Conservation (phyloP, 1,140 invertebrate species). For the Euglossa dilemma region DNA sequence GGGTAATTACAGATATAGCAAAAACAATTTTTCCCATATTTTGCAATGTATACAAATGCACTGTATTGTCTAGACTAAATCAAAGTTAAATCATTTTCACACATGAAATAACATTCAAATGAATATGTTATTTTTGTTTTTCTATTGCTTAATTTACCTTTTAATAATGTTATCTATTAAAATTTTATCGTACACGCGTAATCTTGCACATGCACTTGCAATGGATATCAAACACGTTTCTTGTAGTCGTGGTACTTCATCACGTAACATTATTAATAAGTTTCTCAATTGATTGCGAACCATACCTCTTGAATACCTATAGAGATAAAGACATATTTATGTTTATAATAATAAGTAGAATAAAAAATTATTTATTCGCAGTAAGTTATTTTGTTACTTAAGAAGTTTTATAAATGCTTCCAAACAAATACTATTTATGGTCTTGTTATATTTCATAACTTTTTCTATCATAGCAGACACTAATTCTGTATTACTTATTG, state of each 20-base stretch:
- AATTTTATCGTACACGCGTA: slow-evolving; percentile 77
- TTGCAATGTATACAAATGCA: slow-evolving; percentile 82
- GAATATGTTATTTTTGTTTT: not conserved
- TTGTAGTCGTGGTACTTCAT: slow-evolving; percentile 69
- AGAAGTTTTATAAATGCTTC: slow-evolving; percentile 83
- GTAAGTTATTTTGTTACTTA: slow-evolving; percentile 60
- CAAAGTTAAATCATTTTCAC: slow-evolving; percentile 49
- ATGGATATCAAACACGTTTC: slow-evolving; percentile 82
- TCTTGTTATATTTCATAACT: slow-evolving; percentile 73
- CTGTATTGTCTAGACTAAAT: slow-evolving; percentile 66
- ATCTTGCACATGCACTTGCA: slow-evolving; percentile 79
- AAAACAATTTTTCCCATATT: slow-evolving; percentile 85
- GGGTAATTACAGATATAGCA: slow-evolving; percentile 68
- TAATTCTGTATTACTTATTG: slow-evolving; percentile 77
- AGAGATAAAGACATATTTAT: slow-evolving; percentile 41
- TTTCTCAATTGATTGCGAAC: not conserved
- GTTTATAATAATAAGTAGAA: not conserved
- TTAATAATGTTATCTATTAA: slow-evolving; percentile 74
- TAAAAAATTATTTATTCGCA: not conserved
- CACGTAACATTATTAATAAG: slow-evolving; percentile 34
- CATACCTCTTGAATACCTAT: slow-evolving; percentile 41
- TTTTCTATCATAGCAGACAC: slow-evolving; percentile 78
- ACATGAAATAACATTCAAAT: not conserved
- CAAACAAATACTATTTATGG: slow-evolving; percentile 82
- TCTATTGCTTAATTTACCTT: slow-evolving; percentile 67